phyloP scores from a whole-genome alignment of 2,888 invertebrate genomes.

The Muschampia plurimacula region DNA sequence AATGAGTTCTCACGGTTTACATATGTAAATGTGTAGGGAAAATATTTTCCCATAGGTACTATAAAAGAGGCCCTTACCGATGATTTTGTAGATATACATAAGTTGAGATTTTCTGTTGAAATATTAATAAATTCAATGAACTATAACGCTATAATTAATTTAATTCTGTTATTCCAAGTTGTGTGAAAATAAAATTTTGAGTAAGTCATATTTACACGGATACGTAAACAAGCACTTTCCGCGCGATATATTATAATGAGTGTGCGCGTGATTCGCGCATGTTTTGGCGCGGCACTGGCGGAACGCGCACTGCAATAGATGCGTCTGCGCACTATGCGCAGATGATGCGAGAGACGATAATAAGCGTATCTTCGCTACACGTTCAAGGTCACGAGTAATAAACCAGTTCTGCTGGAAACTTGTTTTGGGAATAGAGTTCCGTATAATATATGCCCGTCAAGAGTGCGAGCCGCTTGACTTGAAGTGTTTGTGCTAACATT shows the following conservation, averaged over 20 bases:
- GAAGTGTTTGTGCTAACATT: not conserved
- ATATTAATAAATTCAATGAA: too few relatives aligned
- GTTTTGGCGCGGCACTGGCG: constrained; percentile 61
- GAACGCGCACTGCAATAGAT: constrained; percentile 45
- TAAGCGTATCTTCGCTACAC: constrained; percentile 6
- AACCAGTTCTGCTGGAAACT: constrained; percentile 20
- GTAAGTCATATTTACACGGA: constrained; percentile 8
- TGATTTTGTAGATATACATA: too few relatives aligned
- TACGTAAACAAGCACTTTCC: not conserved
- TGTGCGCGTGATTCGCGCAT: constrained; percentile 53
- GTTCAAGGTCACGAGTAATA: constrained; percentile 25
- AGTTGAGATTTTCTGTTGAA: too few relatives aligned
- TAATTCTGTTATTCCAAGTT: too few relatives aligned
- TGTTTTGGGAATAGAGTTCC: constrained; percentile 16
- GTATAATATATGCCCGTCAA: constrained; percentile 7
- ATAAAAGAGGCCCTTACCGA: too few relatives aligned
- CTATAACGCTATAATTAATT: too few relatives aligned
- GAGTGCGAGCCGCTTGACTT: not conserved
- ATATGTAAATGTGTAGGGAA: too few relatives aligned
- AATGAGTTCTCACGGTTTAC: too few relatives aligned
- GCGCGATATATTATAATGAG: constrained; percentile 26
- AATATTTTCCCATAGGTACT: too few relatives aligned
- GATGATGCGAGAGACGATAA: constrained; percentile 15
- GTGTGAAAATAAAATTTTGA: not conserved
- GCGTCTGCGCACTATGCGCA: constrained; percentile 14